These are phyloP conservation scores for Pandion haliaetus DNA, from an alignment of 2,113 vertebrate species.

Conservation along the genomic window DNA sequence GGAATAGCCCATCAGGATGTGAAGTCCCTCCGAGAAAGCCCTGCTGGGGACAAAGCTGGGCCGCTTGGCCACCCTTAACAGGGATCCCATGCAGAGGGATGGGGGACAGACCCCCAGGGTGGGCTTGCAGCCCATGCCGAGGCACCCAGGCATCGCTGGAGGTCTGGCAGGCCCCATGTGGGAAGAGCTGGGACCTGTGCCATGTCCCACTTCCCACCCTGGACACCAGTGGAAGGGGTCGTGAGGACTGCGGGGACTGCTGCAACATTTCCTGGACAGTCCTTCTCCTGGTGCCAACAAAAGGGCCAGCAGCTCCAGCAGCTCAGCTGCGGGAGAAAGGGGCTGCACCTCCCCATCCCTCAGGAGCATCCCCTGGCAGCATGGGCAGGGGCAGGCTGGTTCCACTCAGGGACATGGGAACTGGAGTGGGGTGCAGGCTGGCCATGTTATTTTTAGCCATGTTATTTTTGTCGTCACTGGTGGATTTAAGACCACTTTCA, in stretches of 20 bases:
- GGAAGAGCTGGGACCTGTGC: neutral
- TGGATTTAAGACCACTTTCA: neutral
- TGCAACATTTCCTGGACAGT: neutral
- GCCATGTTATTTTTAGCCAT: neutral
- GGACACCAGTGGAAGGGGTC: neutral
- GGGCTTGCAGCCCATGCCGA: neutral
- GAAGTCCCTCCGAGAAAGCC: neutral
- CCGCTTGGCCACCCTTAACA: neutral
- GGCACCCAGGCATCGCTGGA: neutral
- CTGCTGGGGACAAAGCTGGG: neutral
- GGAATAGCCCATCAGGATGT: neutral
- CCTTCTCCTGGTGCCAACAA: neutral
- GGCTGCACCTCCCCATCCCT: neutral
- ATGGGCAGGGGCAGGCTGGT: neutral
- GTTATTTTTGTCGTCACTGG: neutral
- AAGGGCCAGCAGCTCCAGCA: neutral
- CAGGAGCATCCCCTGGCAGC: neutral
- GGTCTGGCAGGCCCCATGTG: neutral
- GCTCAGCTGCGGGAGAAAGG: neutral
- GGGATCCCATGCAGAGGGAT: neutral
- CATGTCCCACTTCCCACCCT: neutral
- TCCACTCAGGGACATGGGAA: neutral
- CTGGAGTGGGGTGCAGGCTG: neutral
- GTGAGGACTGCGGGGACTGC: fast-evolving
- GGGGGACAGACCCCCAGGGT: neutral